Conservation (phyloP, 2,113 vertebrate genomes). For the Psilopogon haemacephalus region DNA sequence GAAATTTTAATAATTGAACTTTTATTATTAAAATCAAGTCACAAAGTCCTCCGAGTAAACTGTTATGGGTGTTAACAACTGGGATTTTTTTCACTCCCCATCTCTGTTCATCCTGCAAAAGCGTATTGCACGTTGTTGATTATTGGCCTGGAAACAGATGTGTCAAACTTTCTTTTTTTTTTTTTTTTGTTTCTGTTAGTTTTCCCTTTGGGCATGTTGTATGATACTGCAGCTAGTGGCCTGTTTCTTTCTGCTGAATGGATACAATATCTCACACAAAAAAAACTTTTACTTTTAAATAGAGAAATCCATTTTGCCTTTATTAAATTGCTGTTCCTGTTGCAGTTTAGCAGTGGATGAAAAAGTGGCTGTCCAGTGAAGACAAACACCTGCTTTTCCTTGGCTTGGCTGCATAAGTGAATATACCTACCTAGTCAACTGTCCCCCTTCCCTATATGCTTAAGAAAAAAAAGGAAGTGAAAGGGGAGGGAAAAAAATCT, state of each 20-base stretch:
- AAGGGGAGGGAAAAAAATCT: background rate
- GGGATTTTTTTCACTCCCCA: background rate
- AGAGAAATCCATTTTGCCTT: background rate
- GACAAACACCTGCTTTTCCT: background rate
- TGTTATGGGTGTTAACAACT: background rate
- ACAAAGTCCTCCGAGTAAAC: background rate
- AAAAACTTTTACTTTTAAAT: background rate
- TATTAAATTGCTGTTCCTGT: background rate
- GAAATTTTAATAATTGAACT: background rate
- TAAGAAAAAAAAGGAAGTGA: background rate
- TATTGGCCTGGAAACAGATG: background rate
- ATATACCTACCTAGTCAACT: background rate
- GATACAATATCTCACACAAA: background rate
- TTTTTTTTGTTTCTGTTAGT: accelerated
- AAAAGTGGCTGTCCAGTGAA: background rate
- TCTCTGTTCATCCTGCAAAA: constrained; percentile 11
- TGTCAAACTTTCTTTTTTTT: background rate
- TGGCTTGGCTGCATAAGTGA: background rate
- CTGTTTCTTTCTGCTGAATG: background rate
- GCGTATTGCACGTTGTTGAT: background rate
- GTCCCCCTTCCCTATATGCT: background rate
- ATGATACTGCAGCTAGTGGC: background rate
- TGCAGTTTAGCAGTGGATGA: background rate
- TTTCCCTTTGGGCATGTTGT: background rate
- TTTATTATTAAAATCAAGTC: background rate